phyloP scores from a whole-genome alignment of 2,888 invertebrate genomes.

The Cecidostiba fungosa region DNA sequence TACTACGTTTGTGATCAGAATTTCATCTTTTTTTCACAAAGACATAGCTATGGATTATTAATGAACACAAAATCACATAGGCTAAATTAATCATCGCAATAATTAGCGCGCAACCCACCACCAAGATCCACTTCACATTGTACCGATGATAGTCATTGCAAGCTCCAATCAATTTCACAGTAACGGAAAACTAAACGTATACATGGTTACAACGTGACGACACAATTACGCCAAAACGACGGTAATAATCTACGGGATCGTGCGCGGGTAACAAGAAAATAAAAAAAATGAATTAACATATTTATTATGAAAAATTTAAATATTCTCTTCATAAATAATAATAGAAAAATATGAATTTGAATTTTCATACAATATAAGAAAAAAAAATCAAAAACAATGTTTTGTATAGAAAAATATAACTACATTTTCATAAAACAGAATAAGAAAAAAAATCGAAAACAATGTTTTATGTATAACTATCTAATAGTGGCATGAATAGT shows the following conservation, averaged over 20 bases:
- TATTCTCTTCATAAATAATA: neutral
- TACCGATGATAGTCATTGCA: neutral
- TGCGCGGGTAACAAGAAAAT: too few relatives aligned
- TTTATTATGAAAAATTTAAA: neutral
- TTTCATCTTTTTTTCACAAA: constrained; percentile 20
- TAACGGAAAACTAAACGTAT: neutral
- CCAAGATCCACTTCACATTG: constrained; percentile 25
- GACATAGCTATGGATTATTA: constrained; percentile 34
- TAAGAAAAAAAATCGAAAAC: neutral
- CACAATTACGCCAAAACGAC: neutral
- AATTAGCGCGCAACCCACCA: constrained; percentile 38
- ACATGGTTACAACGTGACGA: neutral
- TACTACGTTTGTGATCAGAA: neutral
- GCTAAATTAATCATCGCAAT: constrained; percentile 21
- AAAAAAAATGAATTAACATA: neutral
- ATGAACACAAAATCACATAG: constrained; percentile 43
- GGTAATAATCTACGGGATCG: neutral
- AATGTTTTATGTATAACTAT: neutral
- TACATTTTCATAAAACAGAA: neutral
- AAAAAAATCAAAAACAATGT: neutral
- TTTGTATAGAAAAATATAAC: neutral
- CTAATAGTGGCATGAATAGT: neutral
- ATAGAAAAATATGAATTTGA: neutral
- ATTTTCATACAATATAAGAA: neutral
- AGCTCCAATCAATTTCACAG: constrained; percentile 6